Evolutionary conservation across 1,140 invertebrate species (phyloP), one percentile per base, ranked within the genome.

Genomic region (Brachionus calyciflorus): DNA sequence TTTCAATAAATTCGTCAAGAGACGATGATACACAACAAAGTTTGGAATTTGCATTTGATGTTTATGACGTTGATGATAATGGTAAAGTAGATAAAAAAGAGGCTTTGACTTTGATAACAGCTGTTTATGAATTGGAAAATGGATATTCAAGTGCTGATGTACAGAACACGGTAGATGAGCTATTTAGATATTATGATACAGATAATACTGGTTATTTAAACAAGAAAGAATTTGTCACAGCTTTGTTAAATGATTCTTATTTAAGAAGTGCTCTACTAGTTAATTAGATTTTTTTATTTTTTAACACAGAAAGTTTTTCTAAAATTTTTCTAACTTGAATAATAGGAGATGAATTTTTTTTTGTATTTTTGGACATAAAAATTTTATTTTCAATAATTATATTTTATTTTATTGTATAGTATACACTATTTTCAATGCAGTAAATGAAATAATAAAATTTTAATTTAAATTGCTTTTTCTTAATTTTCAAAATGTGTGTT

Each of bases 1-100:
- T 65, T 14, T 19, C 40, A 10, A 21, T 65, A 7, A 40, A 37
- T 33, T 26, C 40, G 1, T 48, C 53, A 12, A 28, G 28, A 41
- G 60, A 17, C n/a, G 48, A 69, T 46, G 44, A 48, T 26, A 14
- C 12, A 30, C 46, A 77, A n/a, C 68, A 77, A 69, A 49, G 68
- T 26, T 48, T 69, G 2, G 33, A 53, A 46, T 30, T 68, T 46
- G 76, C 76, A 14, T 77, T 68, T 48, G 57, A 77, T 44, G 12
- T 77, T 37, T 77, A 77, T 65, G 76, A 77, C 49, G 19, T 19
- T 14, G 46, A 77, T 40, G 40, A 77, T 24, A 77, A 77, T 40
- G 57, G 46, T 12, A 30, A 40, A 24, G 48, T 77, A 19, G 44
- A 63, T 5, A 46, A 26, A 65, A 65, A 63, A 30, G 76, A 77